phyloP scores from a whole-genome alignment of 2,797 vertebrate species.

The Buphagus erythrorhynchus region DNA sequence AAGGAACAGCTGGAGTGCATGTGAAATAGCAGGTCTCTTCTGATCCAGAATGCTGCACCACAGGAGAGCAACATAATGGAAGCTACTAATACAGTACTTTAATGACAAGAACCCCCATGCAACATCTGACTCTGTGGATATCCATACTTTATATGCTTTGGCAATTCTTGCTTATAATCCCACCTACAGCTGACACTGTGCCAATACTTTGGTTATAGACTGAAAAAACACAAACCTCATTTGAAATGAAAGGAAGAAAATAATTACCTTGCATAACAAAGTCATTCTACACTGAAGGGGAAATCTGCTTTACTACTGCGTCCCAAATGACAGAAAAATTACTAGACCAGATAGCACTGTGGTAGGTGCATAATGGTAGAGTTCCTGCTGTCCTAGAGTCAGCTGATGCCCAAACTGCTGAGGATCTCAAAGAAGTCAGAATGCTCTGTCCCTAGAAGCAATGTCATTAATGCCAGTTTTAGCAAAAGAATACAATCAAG shows the following conservation, averaged over 20 bases:
- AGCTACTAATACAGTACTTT: background rate
- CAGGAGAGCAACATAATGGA: conserved; percentile 5
- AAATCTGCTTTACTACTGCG: background rate
- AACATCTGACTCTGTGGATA: background rate
- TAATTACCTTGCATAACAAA: background rate
- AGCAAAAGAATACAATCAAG: background rate
- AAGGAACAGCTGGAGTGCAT: conserved; percentile 24
- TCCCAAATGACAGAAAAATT: background rate
- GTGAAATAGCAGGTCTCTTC: conserved; percentile 20
- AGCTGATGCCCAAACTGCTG: background rate
- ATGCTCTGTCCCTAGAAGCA: background rate
- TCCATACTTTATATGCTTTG: background rate
- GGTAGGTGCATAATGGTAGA: background rate
- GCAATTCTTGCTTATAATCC: background rate
- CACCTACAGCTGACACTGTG: background rate
- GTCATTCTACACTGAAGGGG: background rate
- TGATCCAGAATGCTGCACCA: conserved; percentile 32
- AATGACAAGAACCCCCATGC: background rate
- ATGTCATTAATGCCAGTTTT: background rate
- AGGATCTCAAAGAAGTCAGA: background rate
- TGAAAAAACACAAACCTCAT: background rate
- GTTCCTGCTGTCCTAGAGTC: background rate
- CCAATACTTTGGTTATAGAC: background rate
- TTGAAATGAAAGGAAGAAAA: background rate
- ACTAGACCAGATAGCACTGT: background rate